Evolutionary conservation across 2,797 vertebrate species (phyloP).

Genomic region (Odontamblyopus rebecca): DNA sequence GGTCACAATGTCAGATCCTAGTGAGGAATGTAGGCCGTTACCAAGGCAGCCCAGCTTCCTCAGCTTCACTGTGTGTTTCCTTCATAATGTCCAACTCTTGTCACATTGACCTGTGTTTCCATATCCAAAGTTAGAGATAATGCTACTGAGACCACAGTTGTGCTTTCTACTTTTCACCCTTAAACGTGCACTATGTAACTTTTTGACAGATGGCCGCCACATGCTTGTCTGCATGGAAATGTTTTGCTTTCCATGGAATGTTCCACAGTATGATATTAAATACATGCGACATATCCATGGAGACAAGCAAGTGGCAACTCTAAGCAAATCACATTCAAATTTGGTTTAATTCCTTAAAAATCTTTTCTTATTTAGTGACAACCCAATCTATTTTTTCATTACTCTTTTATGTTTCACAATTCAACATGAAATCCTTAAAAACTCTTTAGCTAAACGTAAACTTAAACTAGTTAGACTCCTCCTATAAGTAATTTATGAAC

Average conservation of each 20-base stretch:
- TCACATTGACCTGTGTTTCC: neutral
- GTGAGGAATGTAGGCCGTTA: conserved; percentile 73
- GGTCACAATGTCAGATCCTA: conserved; percentile 53
- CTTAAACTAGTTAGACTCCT: too few species aligned
- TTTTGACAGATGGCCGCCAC: neutral
- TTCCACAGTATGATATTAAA: neutral
- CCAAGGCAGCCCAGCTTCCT: conserved; percentile 73
- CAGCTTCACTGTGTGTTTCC: conserved; percentile 49
- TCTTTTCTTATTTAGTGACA: too few species aligned
- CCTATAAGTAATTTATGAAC: too few species aligned
- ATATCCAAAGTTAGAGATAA: neutral
- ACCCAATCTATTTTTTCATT: too few species aligned
- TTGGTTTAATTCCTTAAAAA: too few species aligned
- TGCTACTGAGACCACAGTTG: neutral
- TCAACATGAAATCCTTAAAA: too few species aligned
- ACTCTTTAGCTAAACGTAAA: too few species aligned
- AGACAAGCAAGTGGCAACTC: neutral
- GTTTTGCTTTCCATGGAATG: neutral
- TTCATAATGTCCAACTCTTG: conserved; percentile 42
- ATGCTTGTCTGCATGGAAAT: neutral
- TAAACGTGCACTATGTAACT: neutral
- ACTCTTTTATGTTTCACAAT: too few species aligned
- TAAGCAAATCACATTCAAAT: neutral
- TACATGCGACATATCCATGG: neutral
- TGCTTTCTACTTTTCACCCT: neutral